Evolutionary conservation across 2,888 invertebrate genomes (phyloP).

Genomic region (Graphium colonna): DNA sequence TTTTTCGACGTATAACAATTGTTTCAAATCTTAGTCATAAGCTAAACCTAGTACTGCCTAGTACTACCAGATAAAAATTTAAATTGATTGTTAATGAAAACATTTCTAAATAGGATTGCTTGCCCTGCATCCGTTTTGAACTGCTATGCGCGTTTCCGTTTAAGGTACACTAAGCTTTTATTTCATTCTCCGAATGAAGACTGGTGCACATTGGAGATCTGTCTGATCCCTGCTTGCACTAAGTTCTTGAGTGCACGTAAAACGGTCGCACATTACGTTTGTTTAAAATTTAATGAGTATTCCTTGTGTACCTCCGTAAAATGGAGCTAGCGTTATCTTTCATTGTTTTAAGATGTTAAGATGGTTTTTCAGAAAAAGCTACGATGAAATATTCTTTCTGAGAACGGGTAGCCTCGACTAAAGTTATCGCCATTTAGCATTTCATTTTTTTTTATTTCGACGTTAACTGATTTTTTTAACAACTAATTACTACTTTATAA

Average conservation of each 20-base stretch:
- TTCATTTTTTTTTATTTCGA: too few relatives aligned
- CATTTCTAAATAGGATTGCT: conserved; percentile 12
- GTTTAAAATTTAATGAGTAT: conserved; percentile 19
- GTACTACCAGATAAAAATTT: too few relatives aligned
- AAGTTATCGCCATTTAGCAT: too few relatives aligned
- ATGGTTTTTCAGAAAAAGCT: neutral
- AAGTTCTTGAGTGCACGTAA: conserved; percentile 17
- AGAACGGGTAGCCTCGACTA: too few relatives aligned
- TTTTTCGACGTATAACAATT: too few relatives aligned
- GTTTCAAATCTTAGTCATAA: too few relatives aligned
- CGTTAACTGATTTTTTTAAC: too few relatives aligned
- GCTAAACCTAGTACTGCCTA: too few relatives aligned
- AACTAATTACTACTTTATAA: too few relatives aligned
- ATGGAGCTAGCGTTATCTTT: conserved; percentile 4
- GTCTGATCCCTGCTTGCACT: conserved; percentile 11
- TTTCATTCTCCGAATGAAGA: conserved; percentile 6
- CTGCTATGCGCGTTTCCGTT: neutral
- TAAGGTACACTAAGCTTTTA: conserved; percentile 8
- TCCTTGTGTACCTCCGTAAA: conserved; percentile 2
- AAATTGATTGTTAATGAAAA: neutral
- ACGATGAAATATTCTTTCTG: too few relatives aligned
- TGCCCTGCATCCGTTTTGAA: conserved; percentile 1
- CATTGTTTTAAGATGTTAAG: neutral
- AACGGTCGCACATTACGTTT: conserved; percentile 9
- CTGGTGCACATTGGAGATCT: conserved; percentile 6